A percentile compares a stretch with the other conserved stretches of the same genome.
Conservation (phyloP, 2,797 vertebrate genomes). For the Typhlichthys eigenmanni region DNA sequence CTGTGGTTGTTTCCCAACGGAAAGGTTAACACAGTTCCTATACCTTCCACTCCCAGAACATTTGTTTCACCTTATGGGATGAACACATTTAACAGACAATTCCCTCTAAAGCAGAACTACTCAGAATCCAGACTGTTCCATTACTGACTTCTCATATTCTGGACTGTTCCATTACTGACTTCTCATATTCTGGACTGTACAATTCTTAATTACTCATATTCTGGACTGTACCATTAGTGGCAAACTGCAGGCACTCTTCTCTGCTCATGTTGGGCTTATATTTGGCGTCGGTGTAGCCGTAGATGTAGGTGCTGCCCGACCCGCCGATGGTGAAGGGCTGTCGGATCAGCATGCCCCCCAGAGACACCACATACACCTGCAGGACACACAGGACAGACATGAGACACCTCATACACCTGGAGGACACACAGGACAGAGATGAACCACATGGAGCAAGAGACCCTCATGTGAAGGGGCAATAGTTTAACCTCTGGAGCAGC, state of each 20-base stretch:
- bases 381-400: not conserved
- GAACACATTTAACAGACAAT: no score
- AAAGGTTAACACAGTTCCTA: no score
- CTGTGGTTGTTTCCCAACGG: no score
- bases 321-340: slow-evolving; percentile 83
- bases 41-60: no score
- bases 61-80: no score
- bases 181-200: no score
- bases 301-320: slow-evolving; percentile 86
- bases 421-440: not conserved
- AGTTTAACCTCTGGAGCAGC: no score
- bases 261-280: slow-evolving; percentile 82
- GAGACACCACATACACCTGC: slow-evolving; percentile 73
- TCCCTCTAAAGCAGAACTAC: not conserved
- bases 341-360: slow-evolving; percentile 82
- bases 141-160: not conserved
- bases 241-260: slow-evolving; percentile 82
- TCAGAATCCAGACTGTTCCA: not conserved
- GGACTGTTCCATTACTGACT: slow-evolving; percentile 72
- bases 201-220: not conserved
- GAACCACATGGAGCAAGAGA: not conserved
- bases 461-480: no score
- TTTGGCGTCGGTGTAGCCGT: slow-evolving; percentile 84
- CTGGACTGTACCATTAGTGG: slow-evolving; percentile 74
- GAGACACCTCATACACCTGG: not conserved